Percentiles rank a stretch among this genome's conserved stretches.
phyloP scores from a whole-genome alignment of 2,888 invertebrate species.

The Watsonalla cultraria region DNA sequence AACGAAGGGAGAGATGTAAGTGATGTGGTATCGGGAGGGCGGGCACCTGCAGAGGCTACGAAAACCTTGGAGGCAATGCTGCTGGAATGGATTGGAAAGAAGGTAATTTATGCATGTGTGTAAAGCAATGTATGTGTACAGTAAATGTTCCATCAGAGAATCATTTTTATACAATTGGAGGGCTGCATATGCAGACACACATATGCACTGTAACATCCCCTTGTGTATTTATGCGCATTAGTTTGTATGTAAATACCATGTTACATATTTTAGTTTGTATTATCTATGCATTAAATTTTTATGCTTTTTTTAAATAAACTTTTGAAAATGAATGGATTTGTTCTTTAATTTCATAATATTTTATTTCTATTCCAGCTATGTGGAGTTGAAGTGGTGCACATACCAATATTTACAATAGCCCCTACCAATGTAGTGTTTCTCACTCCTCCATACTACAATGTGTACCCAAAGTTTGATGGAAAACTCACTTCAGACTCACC shows the following conservation, averaged over 20 bases:
- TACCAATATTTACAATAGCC: slow-evolving; percentile 79
- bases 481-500: slow-evolving; percentile 46
- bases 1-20: slow-evolving; percentile 57
- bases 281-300: no score
- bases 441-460: slow-evolving; percentile 77
- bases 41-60: slow-evolving; percentile 46
- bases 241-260: no score
- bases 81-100: slow-evolving; percentile 78
- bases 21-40: slow-evolving; percentile 51
- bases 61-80: slow-evolving; percentile 52
- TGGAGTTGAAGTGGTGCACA: slow-evolving; percentile 78
- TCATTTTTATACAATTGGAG: no score
- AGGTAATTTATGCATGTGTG: slow-evolving; percentile 40
- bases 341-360: slow-evolving; percentile 1
- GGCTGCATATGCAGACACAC: no score
- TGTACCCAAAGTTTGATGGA: slow-evolving; percentile 76
- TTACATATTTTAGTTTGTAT: no score
- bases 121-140: no score
- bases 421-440: slow-evolving; percentile 80
- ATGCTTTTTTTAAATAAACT: no score
- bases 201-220: background rate
- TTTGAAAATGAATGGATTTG: background rate
- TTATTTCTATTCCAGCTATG: slow-evolving; percentile 71
- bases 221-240: background rate
- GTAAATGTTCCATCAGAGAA: no score